These are phyloP conservation scores for Platysternon megacephalum DNA, from an alignment of 2,113 vertebrate species.

Conservation along the genomic window DNA sequence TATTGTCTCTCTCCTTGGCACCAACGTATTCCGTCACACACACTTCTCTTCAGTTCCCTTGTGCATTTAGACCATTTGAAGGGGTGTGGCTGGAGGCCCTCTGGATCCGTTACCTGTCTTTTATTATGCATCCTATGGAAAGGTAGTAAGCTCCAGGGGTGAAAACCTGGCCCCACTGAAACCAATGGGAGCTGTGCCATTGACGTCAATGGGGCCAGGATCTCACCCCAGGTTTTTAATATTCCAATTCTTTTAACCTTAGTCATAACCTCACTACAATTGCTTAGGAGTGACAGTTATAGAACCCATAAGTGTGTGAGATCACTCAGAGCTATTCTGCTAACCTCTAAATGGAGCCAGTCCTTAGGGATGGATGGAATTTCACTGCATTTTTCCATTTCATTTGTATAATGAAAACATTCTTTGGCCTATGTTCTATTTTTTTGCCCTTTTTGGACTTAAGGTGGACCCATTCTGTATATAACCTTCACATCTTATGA, in stretches of 20 bases:
- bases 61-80: background rate
- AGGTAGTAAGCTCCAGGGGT: background rate
- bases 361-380: slow-evolving; percentile 67
- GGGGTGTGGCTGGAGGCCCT: background rate
- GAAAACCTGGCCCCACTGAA: background rate
- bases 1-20: background rate
- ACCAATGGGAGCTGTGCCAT: background rate
- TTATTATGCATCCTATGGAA: background rate
- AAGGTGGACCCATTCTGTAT: background rate
- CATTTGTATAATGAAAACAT: slow-evolving; percentile 67
- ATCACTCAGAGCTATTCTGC: slow-evolving; percentile 38
- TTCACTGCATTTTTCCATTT: slow-evolving; percentile 67
- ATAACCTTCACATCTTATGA: background rate
- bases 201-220: background rate
- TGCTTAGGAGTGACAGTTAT: background rate
- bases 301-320: slow-evolving; percentile 47
- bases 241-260: slow-evolving; percentile 31
- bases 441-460: slow-evolving; percentile 53
- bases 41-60: fast-evolving
- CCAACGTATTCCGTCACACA: fast-evolving
- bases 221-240: background rate
- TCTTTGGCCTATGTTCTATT: slow-evolving; percentile 37
- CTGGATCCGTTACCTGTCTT: background rate
- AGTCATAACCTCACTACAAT: slow-evolving; percentile 1
- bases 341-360: slow-evolving; percentile 60